Evolutionary conservation across 2,888 invertebrate species (phyloP).

Genomic region (Drosophila basisetae): DNA sequence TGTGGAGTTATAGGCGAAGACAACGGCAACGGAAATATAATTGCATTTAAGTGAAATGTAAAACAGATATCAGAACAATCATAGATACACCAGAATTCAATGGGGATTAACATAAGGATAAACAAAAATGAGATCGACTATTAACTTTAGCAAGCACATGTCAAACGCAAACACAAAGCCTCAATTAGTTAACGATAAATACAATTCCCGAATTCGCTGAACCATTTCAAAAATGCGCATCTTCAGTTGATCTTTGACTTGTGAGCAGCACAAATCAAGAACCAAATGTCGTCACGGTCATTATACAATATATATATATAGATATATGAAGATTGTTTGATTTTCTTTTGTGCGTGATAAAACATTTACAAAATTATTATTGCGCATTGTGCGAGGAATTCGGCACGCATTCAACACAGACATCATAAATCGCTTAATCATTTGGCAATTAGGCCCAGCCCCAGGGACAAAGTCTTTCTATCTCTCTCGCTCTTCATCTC

Average conservation of each 20-base stretch:
- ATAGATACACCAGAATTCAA: background rate
- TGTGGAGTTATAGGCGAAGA: conserved; percentile 24
- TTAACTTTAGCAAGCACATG: background rate
- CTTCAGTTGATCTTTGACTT: conserved; percentile 56
- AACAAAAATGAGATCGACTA: background rate
- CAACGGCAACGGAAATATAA: conserved; percentile 44
- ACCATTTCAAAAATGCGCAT: conserved; percentile 21
- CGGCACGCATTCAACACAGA: conserved; percentile 76
- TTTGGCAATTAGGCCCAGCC: conserved; percentile 84
- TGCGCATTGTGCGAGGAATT: conserved; percentile 66
- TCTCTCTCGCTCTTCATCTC: background rate
- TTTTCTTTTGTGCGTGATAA: conserved; percentile 64
- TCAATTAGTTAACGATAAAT: conserved; percentile 7
- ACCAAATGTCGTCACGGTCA: conserved; percentile 45
- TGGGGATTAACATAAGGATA: background rate
- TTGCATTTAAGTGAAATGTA: conserved; percentile 49
- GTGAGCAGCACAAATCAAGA: conserved; percentile 31
- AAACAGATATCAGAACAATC: conserved; percentile 1
- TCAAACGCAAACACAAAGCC: background rate
- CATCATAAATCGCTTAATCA: conserved; percentile 86
- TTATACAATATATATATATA: conserved; percentile 18
- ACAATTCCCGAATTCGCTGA: conserved; percentile 6
- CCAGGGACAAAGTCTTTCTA: conserved; percentile 36
- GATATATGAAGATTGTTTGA: conserved; percentile 19
- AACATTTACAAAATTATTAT: conserved; percentile 77